Evolutionary conservation across 1,140 invertebrate species (phyloP), one percentile per base, ranked within the genome.

Genomic region (Sycophila sp.): DNA sequence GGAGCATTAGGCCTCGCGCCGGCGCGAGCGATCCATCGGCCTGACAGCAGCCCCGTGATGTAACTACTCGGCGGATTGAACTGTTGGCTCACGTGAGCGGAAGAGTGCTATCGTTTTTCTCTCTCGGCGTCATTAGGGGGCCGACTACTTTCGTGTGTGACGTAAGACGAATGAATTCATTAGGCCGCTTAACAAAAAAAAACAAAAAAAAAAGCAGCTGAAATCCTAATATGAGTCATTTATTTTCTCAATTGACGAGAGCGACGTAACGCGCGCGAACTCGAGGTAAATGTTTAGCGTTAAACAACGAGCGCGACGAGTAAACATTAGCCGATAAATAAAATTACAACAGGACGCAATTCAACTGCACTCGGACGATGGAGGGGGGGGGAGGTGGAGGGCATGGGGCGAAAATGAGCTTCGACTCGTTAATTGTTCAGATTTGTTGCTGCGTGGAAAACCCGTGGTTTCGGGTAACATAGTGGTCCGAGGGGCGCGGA

Each of bases 401-500:
- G n/a, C n/a, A n/a, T n/a, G n/a, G 26, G 49, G 49, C n/a, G 22
- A 7, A 34, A 56, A 34, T 19, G 28, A 10, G 30, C 53, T 6
- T 15, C 10, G 4, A 28, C 26, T 19, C 15, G 53, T 56, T 56
- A 56, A 56, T 56, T 56, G 30, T 56, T 56, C 30, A 34, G 55
- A 58, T 58, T 58, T 58, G 34, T 58, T 17, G 24, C 24, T 38
- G 55, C 34, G 34, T 58, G 55, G 38, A 40, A 38, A 58, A 17
- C 32, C 17, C 3, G 34, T 13, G 34, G 22, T 58, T 58, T 36
- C 24, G 11, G 19, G 55, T 3, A 24, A 42, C 13, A 22, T 22
- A 8, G 7, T 13, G 6, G n/a, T n/a, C n/a, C n/a, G n/a, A n/a
- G n/a, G n/a, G n/a, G 4, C 40, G n/a, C 13, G 30, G 2, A 28